These are phyloP conservation scores for Microtus pennsylvanicus DNA, from an alignment of 2,113 vertebrate species.

Conservation along the genomic window DNA sequence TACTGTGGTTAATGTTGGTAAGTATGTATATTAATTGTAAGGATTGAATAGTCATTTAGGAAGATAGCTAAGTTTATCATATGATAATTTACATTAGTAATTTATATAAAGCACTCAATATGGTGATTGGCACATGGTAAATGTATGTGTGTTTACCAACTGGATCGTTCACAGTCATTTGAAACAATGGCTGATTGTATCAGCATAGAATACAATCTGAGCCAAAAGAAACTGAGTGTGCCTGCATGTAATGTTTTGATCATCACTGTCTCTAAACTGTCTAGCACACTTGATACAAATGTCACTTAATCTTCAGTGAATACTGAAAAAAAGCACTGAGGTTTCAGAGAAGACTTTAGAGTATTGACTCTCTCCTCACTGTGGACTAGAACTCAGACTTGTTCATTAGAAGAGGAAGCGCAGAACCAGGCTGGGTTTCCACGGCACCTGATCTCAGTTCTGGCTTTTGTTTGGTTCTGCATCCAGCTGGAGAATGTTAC, in stretches of 20 bases:
- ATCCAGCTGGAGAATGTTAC: slow-evolving; percentile 24
- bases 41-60: slow-evolving; percentile 52
- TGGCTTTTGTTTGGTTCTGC: slow-evolving; percentile 14
- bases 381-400: background rate
- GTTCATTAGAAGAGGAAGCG: background rate
- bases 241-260: background rate
- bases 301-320: background rate
- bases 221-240: background rate
- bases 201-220: slow-evolving; percentile 1
- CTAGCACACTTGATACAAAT: background rate
- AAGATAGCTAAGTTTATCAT: slow-evolving; percentile 50
- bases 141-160: background rate
- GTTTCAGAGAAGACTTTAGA: slow-evolving; percentile 1
- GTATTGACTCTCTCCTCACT: background rate
- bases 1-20: background rate
- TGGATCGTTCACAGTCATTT: background rate
- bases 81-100: slow-evolving; percentile 63
- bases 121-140: background rate
- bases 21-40: slow-evolving; percentile 22
- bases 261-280: background rate
- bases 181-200: slow-evolving; percentile 34
- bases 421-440: background rate
- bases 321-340: background rate
- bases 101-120: slow-evolving; percentile 21
- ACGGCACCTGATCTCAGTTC: background rate